Percentiles rank a stretch among this genome's conserved stretches.
These are phyloP conservation scores for Oriolus oriolus DNA, from an alignment of 2,113 vertebrate species.

Conservation along the genomic window DNA sequence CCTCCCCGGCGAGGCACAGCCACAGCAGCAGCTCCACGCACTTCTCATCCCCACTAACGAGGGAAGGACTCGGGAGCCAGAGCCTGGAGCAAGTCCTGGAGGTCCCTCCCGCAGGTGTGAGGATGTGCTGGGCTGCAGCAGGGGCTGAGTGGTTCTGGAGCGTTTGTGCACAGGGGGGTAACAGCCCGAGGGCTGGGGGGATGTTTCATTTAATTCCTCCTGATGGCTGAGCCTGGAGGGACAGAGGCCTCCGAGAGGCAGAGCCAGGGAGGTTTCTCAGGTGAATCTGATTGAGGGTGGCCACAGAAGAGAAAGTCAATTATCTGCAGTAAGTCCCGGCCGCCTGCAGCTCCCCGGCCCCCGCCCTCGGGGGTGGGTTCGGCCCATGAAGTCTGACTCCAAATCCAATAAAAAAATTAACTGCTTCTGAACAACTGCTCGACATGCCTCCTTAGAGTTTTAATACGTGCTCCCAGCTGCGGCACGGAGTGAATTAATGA, in stretches of 20 bases:
- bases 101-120: constrained; percentile 24
- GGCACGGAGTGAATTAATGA: background rate
- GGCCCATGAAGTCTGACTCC: background rate
- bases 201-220: background rate
- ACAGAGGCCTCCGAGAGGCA: background rate
- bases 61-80: background rate
- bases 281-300: background rate
- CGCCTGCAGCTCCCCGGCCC: background rate
- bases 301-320: background rate
- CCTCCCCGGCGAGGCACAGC: background rate
- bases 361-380: background rate
- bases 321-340: background rate
- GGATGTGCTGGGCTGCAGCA: background rate
- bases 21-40: background rate
- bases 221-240: background rate
- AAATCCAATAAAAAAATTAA: constrained; percentile 32
- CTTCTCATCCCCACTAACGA: background rate
- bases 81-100: constrained; percentile 26
- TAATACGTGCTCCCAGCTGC: background rate
- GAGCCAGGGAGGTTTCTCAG: background rate
- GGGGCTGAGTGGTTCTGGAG: background rate
- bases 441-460: background rate
- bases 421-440: background rate
- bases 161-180: background rate
- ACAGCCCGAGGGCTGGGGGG: background rate